Evolutionary conservation across 2,888 invertebrate species (phyloP), one percentile per base, ranked within the genome.

Genomic region (Cancer borealis): DNA sequence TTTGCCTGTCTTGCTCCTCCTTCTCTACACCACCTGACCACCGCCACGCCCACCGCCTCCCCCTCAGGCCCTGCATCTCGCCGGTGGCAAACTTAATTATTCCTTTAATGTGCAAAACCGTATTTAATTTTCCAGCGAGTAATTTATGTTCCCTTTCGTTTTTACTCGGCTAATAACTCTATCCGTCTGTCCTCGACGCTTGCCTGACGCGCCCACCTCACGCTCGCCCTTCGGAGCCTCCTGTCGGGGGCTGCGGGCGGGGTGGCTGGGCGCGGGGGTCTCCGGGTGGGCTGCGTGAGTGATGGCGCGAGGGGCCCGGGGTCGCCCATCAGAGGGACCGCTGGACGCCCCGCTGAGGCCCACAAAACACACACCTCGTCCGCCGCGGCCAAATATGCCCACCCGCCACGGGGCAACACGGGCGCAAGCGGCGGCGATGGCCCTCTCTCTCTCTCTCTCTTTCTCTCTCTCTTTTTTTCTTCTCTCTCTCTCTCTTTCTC

Each of bases 311-410:
- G 90, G 79, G 21, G 66, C 54, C 47, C 60, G 92, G 92, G 93
- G 88, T 92, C 88, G 92, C 30, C 30, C 73, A 88, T 88, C 88
- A 93, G 88, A 92, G 93, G 92, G 30, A 60, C 92, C 93, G 92
- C 92, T 54, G 49, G 93, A 66, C 93, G 47, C 88, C 93, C 93
- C 88, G 91, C 93, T 88, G 93, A 17, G 92, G 12, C 60, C 88
- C 87, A 93, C 93, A 93, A 93, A 93, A 93, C 93, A 93, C 93
- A 93, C 93, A 93, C 92, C 92, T 93, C 73, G 79, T 60, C 79
- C 49, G 73, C 47, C 90, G 84, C 90, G n/a, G 93, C 93, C 93
- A 92, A 91, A 91, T 93, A 92, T 93, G 93, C 92, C 92, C 92
- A 30, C 92, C 93, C 93, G 93, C 93, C 73, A 45, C 66, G 60